phyloP scores from a whole-genome alignment of 2,113 vertebrate genomes.

The Epinephelus moara region DNA sequence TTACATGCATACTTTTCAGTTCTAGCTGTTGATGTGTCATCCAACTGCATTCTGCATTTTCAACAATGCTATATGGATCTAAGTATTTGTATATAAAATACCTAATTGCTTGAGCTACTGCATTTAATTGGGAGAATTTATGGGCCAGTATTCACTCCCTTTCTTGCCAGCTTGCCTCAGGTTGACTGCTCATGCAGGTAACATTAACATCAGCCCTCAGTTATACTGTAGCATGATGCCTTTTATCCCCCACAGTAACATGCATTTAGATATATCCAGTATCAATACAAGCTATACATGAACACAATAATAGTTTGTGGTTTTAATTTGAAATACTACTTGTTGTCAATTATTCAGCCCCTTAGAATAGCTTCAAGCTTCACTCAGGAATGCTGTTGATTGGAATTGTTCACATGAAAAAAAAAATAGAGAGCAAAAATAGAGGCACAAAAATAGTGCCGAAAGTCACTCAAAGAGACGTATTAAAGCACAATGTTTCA shows the following conservation, averaged over 20 bases:
- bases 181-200: conserved; percentile 55
- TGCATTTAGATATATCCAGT: conserved; percentile 24
- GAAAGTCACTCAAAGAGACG: conserved; percentile 68
- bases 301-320: conserved; percentile 14
- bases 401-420: conserved; percentile 47
- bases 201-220: conserved; percentile 36
- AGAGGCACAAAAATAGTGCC: conserved; percentile 68
- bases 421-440: conserved; percentile 57
- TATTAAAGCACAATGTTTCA: conserved; percentile 68
- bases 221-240: conserved; percentile 23
- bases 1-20: background rate
- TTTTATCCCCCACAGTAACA: conserved; percentile 6
- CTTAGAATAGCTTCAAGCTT: conserved; percentile 40
- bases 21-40: conserved; percentile 14
- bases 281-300: background rate
- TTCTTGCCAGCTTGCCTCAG: conserved; percentile 45
- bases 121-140: conserved; percentile 36
- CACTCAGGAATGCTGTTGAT: conserved; percentile 55
- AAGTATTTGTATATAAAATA: conserved; percentile 40
- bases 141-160: background rate
- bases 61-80: conserved; percentile 16
- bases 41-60: conserved; percentile 42
- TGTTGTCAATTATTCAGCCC: conserved; percentile 33
- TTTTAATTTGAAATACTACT: conserved; percentile 48
- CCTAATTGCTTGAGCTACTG: conserved; percentile 31